Base-by-base conservation (phyloP, 2,888 invertebrate species). In the Sicus ferrugineus region DNA sequence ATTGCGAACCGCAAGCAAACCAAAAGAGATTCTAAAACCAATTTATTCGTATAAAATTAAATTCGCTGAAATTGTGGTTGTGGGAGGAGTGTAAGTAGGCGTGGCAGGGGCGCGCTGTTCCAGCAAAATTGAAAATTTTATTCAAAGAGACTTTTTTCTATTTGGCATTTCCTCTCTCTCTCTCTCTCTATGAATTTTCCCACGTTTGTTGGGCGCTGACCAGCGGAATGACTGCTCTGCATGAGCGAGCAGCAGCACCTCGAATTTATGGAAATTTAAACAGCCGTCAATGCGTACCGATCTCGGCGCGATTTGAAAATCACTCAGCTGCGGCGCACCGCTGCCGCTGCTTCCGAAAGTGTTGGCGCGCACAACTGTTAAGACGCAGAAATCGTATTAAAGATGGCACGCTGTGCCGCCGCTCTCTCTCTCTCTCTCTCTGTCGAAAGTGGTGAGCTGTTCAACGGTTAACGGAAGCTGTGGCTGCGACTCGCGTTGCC, bases 31-130 rank as follows among this genome's bases (percentile, higher is more conserved):
- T 65, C 19, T 3, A 26, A 26, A 2, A 11, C 6, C 56, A 67
- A 59, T 48, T 48, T 30, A 59, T 67, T 58, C 58, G 3, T n/a
- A 58, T 59, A 67, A 59, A 67, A 48, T 67, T 67, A 30, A 31
- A 59, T 67, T 67, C 28, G 54, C 23, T 23, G 26, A 16, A 6
- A 19, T 23, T 52, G 65, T 28, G 2, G 54, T 14, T n/a, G 31
- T 16, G 4, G 34, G 11, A 19, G 3, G 38, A 16, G 38, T 11
- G 56, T 23, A 56, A 3, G 28, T 9, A 34, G 34, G 19, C 38
- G 38, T 28, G 54, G 54, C 42, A 9, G 34, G 34, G 16, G 11
- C 42, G 16, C 3, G 9, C n/a, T n/a, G 56, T 52, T 52, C 23
- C n/a, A 28, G 26, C 16, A 26, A 21, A 56, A 30, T 56, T 56